Base-by-base conservation (phyloP, 2,888 invertebrate species). In the Sussaba pulchella region DNA sequence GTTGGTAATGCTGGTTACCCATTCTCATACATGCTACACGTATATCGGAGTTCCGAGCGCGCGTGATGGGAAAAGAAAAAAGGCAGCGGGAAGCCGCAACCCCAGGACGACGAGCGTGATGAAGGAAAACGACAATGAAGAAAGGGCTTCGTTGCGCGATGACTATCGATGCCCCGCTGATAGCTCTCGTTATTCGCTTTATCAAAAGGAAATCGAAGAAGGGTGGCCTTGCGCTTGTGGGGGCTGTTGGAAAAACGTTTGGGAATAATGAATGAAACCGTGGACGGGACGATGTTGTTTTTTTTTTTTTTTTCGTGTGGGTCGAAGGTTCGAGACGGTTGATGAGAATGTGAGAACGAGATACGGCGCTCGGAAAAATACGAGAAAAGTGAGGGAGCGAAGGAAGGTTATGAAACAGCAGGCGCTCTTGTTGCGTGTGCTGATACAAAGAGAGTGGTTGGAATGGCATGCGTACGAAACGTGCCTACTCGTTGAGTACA, bases 11-110 rank as follows among this genome's bases (percentile, higher is more conserved):
- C n/a, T n/a, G 26, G 43, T 54, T 26, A 2, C 24, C 41, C 41
- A 70, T 70, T 67, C 36, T 6, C 66, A 50, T 67, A 47, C 39
- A 50, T 17, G 57, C 36, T 61, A 61, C 12, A 43, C 47, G 24
- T 21, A 26, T 43, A 26, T 63, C 54, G n/a, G 71, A 76, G 47
- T 54, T 63, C 47, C 41, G 54, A 19, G 54, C 14, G 64, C 31
- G 63, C 77, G 81, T 81, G 81, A 81, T 77, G 43, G 39, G 70
- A 81, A 77, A 69, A 61, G 24, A 81, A 57, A 81, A 73, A 21
- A 59, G 54, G 41, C 69, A 17, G 63, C 54, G 54, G 64, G 64
- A 52, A 57, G 57, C 64, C 41, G 47, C 14, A 31, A 24, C 47
- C 21, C 17, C 41, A 41, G 9, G 19, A 67, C 63, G 66, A 64